These are phyloP conservation scores for Taxidea taxus DNA, from an alignment of 2,113 vertebrate genomes.

Conservation along the genomic window DNA sequence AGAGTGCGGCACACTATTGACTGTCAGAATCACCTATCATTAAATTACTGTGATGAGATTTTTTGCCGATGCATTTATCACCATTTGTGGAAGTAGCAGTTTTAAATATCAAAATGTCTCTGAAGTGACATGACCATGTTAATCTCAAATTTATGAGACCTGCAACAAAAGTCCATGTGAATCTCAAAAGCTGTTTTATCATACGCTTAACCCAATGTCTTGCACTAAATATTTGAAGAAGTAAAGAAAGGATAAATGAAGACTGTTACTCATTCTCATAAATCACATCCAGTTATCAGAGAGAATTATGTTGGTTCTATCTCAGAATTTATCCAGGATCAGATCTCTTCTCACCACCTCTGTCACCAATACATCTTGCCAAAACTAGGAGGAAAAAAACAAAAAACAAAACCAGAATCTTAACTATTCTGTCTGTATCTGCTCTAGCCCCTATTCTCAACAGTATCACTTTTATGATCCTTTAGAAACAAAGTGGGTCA, in stretches of 20 bases:
- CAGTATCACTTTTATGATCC: not conserved
- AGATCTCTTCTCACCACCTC: not conserved
- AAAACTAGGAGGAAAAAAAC: not conserved
- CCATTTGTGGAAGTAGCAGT: not conserved
- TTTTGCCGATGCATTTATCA: not conserved
- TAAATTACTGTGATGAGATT: not conserved
- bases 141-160: not conserved
- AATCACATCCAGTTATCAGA: not conserved
- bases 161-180: not conserved
- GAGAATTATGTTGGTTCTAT: not conserved
- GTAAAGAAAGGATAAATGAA: not conserved
- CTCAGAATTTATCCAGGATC: not conserved
- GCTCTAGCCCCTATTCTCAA: not conserved
- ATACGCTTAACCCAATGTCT: not conserved
- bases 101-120: constrained; percentile 22
- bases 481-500: not conserved
- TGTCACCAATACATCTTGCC: not conserved
- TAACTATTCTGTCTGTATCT: not conserved
- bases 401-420: not conserved
- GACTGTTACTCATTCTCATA: not conserved
- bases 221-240: not conserved
- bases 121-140: not conserved
- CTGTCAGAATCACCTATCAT: not conserved
- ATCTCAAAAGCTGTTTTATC: not conserved
- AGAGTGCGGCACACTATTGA: not conserved